Evolutionary conservation across 2,113 vertebrate genomes (phyloP), one percentile per base, ranked within the genome.

Genomic region (cattle (Bos taurus)): DNA sequence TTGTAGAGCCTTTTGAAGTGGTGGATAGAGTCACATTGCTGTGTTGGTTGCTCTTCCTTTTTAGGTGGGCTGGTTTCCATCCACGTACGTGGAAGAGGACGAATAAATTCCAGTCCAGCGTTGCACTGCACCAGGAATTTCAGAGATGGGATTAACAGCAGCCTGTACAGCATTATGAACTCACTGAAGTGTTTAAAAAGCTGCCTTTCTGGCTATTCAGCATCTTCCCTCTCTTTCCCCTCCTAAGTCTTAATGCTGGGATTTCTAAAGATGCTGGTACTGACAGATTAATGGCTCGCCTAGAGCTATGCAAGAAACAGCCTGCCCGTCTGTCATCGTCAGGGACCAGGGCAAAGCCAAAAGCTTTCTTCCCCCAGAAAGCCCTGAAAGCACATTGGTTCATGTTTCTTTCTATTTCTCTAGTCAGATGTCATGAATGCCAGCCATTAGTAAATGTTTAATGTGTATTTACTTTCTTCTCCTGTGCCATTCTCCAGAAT

Each of bases 1-100:
- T 54, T 64, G 78, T 33, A 71, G 95, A 78, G 36, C 23, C 60
- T 17, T 88, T 83, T 60, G 89, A 74, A 71, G 28, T 46, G 40
- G n/a, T 82, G 33, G 92, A 21, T 28, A 40, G 48, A 94, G 48
- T 88, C 92, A 64, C 5, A 25, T 64, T 84, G 48, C 86, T 50
- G 23, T n/a, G 43, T 64, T 43, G 84, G 43, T 84, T 92, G 98
- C 78, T 98, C 96, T 81, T 95, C 81, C 57, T 81, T 97, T 96
- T 46, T 94, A 99, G 99, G 99, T 99, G 97, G 99, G 99, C 98
- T 99, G 99, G 99, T 99, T 99, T 99, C 99, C 99, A 86, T 99
- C 99, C 96, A 99, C 99, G 0, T 99, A 99, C 0, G 99, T 99
- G 95, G 99, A 99, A 98, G 99, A 99, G 97, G 99, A 99, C 43